A percentile compares a stretch with the other conserved stretches of the same genome.
These are phyloP conservation scores for Aspidiotus rigidus DNA, from an alignment of 2,888 invertebrate genomes.

Conservation along the genomic window DNA sequence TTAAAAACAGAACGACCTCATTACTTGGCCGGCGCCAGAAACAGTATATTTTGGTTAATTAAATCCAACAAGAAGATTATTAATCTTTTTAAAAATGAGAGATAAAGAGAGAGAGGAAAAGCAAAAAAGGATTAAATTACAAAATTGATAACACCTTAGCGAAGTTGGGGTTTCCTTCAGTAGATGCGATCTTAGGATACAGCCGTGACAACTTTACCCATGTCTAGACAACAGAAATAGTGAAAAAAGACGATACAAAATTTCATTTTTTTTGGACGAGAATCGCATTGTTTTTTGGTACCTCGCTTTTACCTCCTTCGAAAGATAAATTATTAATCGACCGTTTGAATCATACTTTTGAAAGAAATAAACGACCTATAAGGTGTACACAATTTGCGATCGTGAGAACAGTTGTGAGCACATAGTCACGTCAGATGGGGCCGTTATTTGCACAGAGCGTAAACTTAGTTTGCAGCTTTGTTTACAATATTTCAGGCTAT, in stretches of 20 bases:
- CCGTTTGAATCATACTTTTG: neutral
- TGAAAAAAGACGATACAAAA: neutral
- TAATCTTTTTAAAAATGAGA: neutral
- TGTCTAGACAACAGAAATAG: neutral
- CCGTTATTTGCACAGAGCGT: too few species aligned
- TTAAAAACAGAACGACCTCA: neutral
- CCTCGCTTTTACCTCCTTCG: neutral
- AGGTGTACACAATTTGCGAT: too few species aligned
- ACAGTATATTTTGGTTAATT: constrained; percentile 16
- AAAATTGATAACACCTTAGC: constrained; percentile 12
- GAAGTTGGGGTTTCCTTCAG: neutral
- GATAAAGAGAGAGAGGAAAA: neutral
- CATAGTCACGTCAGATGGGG: too few species aligned
- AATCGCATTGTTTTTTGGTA: neutral
- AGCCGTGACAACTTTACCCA: neutral
- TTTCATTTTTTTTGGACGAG: neutral
- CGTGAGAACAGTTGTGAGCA: neutral
- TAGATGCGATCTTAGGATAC: neutral
- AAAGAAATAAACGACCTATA: neutral
- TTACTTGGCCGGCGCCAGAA: constrained; percentile 21
- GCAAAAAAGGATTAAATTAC: constrained; percentile 8
- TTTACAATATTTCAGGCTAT: too few species aligned
- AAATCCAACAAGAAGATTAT: constrained; percentile 16
- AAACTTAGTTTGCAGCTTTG: too few species aligned
- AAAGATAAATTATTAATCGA: neutral